These are phyloP conservation scores for Drosophila mayaguana DNA, from an alignment of 2,888 invertebrate species.

Conservation along the genomic window DNA sequence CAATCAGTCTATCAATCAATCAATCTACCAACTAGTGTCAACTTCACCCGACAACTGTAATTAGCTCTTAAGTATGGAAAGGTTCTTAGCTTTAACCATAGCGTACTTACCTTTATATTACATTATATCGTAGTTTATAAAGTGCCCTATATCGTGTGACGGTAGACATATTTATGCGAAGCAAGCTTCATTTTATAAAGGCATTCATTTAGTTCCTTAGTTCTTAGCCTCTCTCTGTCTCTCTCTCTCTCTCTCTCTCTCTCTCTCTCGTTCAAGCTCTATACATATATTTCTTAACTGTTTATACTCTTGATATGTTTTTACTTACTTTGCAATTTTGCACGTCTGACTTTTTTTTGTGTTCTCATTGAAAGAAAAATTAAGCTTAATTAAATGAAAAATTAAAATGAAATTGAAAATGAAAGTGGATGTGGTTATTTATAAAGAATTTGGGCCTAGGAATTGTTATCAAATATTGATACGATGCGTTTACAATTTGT, in stretches of 20 bases:
- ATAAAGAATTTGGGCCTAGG: not conserved
- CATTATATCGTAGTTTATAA: slow-evolving; percentile 57
- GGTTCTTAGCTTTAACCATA: slow-evolving; percentile 73
- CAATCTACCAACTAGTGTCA: slow-evolving; percentile 59
- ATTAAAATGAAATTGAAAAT: not conserved
- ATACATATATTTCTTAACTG: slow-evolving; percentile 26
- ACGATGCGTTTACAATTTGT: slow-evolving; percentile 23
- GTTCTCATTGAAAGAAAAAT: slow-evolving; percentile 24
- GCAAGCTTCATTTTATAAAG: slow-evolving; percentile 63
- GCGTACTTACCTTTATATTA: slow-evolving; percentile 59
- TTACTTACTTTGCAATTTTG: slow-evolving; percentile 45
- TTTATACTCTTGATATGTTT: slow-evolving; percentile 36
- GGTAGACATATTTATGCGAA: slow-evolving; percentile 52
- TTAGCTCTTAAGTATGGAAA: slow-evolving; percentile 74
- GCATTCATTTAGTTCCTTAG: slow-evolving; percentile 62
- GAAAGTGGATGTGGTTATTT: slow-evolving; percentile 10
- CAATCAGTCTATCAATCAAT: slow-evolving; percentile 30
- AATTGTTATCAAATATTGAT: slow-evolving; percentile 9
- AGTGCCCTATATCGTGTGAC: slow-evolving; percentile 47
- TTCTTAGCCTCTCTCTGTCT: slow-evolving; percentile 35
- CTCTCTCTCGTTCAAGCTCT: slow-evolving; percentile 15
- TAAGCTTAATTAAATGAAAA: not conserved
- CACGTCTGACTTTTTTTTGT: slow-evolving; percentile 42
- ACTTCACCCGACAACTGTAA: slow-evolving; percentile 63
- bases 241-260: slow-evolving; percentile 25